Base-by-base conservation (phyloP, 2,797 vertebrate genomes). In the Gephyroberyx darwinii region DNA sequence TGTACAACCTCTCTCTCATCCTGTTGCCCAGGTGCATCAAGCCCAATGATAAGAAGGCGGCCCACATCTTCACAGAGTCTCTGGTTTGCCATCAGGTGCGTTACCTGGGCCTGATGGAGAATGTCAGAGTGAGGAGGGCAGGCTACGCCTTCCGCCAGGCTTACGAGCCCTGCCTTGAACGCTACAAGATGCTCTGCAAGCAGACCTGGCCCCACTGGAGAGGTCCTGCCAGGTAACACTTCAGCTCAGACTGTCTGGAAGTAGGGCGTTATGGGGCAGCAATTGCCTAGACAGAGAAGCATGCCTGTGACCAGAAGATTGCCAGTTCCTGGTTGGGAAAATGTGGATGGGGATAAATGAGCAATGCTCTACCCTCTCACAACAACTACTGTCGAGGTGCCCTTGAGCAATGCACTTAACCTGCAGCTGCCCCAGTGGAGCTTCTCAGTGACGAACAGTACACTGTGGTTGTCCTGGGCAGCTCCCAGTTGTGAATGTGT, bases 181-280 rank as follows among this genome's bases (percentile, higher is more conserved):
- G 98, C 83, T 99, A 99, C 89, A 99, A 99, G 84, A 99, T 99
- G 97, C 95, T 99, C 69, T 99, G 97, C 86, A 98, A 95, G 51
- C 95, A 95, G 74, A 99, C 98, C 0, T 99, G 98, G 98, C 98
- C 98, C 14, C 96, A 96, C 20, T 99, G 98, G 98, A 96, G 81
- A 88, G 96, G 96, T 0, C 96, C 94, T 1, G 95, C 96, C 82
- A 96, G 98, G 98, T 99, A 93, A 78, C 19, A 12, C 4, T 30
- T 16, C 6, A 16, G 16, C 53, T 55, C 26, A 45, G 14, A 14
- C 22, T n/a, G 26, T 31, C 41, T 19, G 16, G 20, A 31, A 53
- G 10, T 5, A 19, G 19, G 8, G 14, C 31, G 78, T 52, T 54
- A 63, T 39, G 0, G 12, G 57, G 19, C 53, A 39, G 51, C 20